These are phyloP conservation scores for Chrysina gloriosa DNA, from an alignment of 2,888 invertebrate species.

Conservation along the genomic window DNA sequence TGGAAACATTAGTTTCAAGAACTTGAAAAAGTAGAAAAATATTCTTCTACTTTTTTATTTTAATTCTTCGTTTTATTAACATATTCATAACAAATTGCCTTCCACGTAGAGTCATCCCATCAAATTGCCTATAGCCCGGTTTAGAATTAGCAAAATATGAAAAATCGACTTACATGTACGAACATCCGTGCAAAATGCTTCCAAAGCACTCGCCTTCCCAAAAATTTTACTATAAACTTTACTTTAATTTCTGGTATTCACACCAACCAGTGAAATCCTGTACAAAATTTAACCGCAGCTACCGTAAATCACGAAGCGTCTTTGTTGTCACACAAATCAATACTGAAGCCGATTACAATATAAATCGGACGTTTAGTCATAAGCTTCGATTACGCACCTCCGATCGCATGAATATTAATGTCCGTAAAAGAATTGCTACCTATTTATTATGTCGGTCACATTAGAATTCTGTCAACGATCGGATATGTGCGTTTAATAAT, in stretches of 20 bases:
- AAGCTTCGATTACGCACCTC: slow-evolving; percentile 34
- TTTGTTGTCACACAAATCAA: slow-evolving; percentile 40
- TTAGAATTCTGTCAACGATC: slow-evolving; percentile 31
- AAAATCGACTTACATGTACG: slow-evolving; percentile 9
- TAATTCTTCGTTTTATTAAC: background rate
- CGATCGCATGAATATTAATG: slow-evolving; percentile 43
- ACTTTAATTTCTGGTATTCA: too few relatives aligned
- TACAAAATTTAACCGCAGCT: background rate
- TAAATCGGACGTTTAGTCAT: slow-evolving; percentile 41
- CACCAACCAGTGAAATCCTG: background rate
- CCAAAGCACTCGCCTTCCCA: background rate
- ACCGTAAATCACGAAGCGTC: slow-evolving; percentile 26
- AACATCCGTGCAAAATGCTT: slow-evolving; percentile 16
- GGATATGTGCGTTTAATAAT: slow-evolving; percentile 27
- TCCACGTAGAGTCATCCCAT: too few relatives aligned
- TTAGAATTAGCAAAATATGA: background rate
- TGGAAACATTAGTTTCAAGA: too few relatives aligned
- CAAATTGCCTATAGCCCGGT: background rate
- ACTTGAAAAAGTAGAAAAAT: too few relatives aligned
- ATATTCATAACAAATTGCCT: too few relatives aligned
- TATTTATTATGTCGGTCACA: slow-evolving; percentile 41
- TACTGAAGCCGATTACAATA: slow-evolving; percentile 42
- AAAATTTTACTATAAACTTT: background rate
- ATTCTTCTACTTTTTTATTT: too few relatives aligned
- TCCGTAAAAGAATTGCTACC: slow-evolving; percentile 36